A percentile compares a stretch with the other conserved stretches of the same genome.
Conservation (phyloP, 2,113 vertebrate genomes). For the Dicerorhinus sumatrensis region DNA sequence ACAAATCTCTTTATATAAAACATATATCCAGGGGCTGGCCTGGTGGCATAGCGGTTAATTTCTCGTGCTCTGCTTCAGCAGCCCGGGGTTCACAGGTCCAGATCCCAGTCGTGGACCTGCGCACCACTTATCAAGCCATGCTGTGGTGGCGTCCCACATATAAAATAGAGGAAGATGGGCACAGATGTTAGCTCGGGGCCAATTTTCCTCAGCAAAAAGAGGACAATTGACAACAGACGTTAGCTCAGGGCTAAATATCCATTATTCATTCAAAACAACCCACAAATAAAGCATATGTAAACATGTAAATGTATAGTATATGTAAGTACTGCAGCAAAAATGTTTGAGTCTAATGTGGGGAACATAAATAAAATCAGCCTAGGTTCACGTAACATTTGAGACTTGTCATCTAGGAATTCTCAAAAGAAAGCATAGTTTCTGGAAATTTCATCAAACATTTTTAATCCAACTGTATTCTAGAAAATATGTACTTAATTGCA, state of each 20-base stretch:
- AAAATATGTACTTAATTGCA: conserved; percentile 16
- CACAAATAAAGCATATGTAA: neutral
- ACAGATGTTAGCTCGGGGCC: too few species aligned
- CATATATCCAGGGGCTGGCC: neutral
- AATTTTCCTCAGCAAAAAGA: too few species aligned
- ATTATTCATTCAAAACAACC: conserved; percentile 34
- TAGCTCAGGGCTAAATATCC: neutral
- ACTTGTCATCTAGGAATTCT: neutral
- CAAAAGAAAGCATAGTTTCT: neutral
- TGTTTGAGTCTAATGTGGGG: neutral
- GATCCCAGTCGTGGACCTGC: too few species aligned
- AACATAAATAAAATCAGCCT: conserved; percentile 1
- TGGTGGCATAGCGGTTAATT: too few species aligned
- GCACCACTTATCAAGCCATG: too few species aligned
- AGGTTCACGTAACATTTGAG: neutral
- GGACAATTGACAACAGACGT: too few species aligned
- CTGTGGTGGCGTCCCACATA: too few species aligned
- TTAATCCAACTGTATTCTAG: neutral
- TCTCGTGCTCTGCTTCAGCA: too few species aligned
- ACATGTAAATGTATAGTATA: neutral
- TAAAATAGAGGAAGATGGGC: too few species aligned
- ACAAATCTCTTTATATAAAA: neutral
- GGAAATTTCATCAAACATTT: conserved; percentile 34
- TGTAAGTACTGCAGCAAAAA: conserved; percentile 11
- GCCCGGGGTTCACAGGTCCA: too few species aligned